Evolutionary conservation across 2,113 vertebrate species (phyloP).

Genomic region (Hystrix cristata): DNA sequence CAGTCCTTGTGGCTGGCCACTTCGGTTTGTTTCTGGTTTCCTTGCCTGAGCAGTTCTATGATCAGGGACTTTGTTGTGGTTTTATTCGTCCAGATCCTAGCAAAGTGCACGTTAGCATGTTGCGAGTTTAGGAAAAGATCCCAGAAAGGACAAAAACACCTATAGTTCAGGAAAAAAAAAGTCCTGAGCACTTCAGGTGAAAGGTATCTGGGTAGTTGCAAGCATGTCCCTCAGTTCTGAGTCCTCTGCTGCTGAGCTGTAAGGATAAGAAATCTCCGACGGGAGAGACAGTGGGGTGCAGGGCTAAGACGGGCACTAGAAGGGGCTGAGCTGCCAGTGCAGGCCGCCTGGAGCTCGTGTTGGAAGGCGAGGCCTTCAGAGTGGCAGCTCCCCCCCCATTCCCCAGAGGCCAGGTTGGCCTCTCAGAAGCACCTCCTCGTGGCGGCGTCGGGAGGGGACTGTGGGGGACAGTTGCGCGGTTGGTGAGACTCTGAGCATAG

Average conservation of each 20-base stretch:
- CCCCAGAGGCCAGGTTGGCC: background rate
- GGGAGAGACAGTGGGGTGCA: background rate
- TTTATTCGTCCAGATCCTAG: background rate
- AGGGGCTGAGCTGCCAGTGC: accelerated
- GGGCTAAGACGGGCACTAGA: accelerated
- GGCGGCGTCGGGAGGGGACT: background rate
- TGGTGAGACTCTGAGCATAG: too few species aligned
- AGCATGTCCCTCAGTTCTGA: background rate
- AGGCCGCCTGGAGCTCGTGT: background rate
- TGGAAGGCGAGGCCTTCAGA: background rate
- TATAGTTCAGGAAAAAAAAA: background rate
- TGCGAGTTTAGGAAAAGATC: background rate
- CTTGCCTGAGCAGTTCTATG: background rate
- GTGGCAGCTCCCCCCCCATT: background rate
- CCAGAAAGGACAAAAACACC: background rate
- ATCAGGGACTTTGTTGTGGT: background rate
- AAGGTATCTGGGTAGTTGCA: background rate
- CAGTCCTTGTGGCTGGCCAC: too few species aligned
- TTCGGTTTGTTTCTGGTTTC: background rate
- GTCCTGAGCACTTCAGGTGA: background rate
- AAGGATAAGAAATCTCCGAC: too few species aligned
- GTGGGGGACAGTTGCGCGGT: background rate
- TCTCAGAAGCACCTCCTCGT: accelerated
- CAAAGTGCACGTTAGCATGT: background rate
- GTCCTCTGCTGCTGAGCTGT: background rate